Conservation (phyloP, 2,113 vertebrate genomes). For the Erythrocercus mccallii region DNA sequence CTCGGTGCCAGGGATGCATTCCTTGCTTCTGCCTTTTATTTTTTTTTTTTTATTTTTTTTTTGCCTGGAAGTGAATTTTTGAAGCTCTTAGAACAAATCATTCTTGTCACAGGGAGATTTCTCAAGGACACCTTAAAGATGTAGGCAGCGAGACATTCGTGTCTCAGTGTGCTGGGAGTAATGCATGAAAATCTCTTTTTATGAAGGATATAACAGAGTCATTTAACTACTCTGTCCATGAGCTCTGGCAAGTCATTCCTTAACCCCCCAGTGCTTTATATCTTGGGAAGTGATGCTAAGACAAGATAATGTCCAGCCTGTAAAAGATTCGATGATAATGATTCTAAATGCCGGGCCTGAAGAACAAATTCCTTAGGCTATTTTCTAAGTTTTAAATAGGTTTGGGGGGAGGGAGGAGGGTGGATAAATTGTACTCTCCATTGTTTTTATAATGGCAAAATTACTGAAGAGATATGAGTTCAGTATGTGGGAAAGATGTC, state of each 20-base stretch:
- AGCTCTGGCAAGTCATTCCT: slow-evolving; percentile 2
- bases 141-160: background rate
- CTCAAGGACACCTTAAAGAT: slow-evolving; percentile 25
- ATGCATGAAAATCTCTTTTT: slow-evolving; percentile 46
- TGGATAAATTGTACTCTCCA: background rate
- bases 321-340: slow-evolving; percentile 37
- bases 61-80: background rate
- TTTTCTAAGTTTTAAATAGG: slow-evolving; percentile 22
- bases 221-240: slow-evolving; percentile 24
- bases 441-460: background rate
- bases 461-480: background rate
- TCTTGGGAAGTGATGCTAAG: slow-evolving; percentile 41
- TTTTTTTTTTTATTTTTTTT: background rate
- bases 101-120: background rate
- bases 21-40: background rate
- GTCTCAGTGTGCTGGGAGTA: slow-evolving; percentile 11
- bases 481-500: background rate
- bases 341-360: background rate
- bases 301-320: slow-evolving; percentile 48
- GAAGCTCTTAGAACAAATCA: background rate
- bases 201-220: background rate
- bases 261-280: slow-evolving; percentile 48
- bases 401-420: background rate
- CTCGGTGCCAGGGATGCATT: background rate
- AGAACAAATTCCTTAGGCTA: background rate